These are phyloP conservation scores for Spongilla lacustris DNA, from an alignment of 37 sponge, comb jelly and placozoan genomes.

Conservation along the genomic window DNA sequence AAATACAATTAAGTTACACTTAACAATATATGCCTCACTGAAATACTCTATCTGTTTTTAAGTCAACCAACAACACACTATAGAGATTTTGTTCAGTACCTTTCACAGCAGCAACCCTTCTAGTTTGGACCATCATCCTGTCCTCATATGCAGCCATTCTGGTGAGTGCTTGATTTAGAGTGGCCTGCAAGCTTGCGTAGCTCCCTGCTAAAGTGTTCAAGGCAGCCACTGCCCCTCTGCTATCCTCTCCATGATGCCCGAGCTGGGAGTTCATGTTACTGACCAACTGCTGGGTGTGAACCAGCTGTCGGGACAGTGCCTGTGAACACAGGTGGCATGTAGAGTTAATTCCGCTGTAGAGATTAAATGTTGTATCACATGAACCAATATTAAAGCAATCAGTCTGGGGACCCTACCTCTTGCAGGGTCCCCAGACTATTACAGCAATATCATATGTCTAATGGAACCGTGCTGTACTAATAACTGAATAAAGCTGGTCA, in stretches of 20 bases:
- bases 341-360: no score
- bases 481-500: no score
- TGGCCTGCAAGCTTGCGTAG: conserved; percentile 5
- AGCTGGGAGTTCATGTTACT: conserved; percentile 1
- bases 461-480: no score
- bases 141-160: conserved; percentile 43
- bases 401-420: not conserved
- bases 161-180: conserved; percentile 23
- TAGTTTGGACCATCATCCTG: conserved; percentile 3
- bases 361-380: no score
- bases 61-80: not conserved
- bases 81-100: not conserved
- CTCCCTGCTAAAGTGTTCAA: not conserved
- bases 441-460: no score
- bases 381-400: no score
- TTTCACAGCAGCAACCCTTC: conserved; percentile 26
- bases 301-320: conserved; percentile 15
- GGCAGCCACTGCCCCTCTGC: not conserved
- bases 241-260: not conserved
- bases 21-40: no score
- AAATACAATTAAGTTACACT: no score
- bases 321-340: not conserved
- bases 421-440: no score
- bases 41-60: no score
- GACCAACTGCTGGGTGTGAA: not conserved